Evolutionary conservation across 2,113 vertebrate species (phyloP).

Genomic region (Heloderma charlesbogerti): DNA sequence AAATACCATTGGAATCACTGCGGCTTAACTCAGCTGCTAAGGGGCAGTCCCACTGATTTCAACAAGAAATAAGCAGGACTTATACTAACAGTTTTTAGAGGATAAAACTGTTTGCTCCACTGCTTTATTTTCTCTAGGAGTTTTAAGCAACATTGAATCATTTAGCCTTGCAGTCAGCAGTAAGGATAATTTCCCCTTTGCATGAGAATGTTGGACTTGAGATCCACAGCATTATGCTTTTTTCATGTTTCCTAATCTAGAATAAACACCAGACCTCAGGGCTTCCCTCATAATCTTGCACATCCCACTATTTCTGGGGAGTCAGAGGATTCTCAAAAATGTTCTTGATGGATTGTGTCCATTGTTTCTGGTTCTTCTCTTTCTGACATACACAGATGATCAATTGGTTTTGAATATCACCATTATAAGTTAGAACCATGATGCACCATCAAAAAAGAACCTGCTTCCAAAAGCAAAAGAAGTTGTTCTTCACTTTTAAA

Average conservation of each 20-base stretch:
- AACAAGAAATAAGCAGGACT: background rate
- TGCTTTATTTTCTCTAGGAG: too few relatives aligned
- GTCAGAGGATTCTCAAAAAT: background rate
- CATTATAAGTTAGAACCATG: slow-evolving; percentile 57
- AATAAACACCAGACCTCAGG: background rate
- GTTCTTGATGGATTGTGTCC: background rate
- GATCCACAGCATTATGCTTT: background rate
- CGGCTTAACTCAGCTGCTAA: background rate
- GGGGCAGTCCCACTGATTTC: background rate
- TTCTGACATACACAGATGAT: background rate
- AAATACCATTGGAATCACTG: background rate
- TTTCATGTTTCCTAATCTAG: background rate
- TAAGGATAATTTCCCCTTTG: too few relatives aligned
- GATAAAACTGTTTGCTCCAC: too few relatives aligned
- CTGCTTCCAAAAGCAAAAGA: background rate
- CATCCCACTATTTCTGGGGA: background rate
- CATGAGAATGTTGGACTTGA: too few relatives aligned
- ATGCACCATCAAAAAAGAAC: background rate
- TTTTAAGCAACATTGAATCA: too few relatives aligned
- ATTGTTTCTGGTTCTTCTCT: background rate
- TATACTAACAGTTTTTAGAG: background rate
- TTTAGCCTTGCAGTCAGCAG: too few relatives aligned
- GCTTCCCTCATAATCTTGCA: background rate
- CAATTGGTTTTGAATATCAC: background rate
- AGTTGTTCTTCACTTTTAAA: background rate